phyloP scores from a whole-genome alignment of 1,140 invertebrate genomes.

The Sarcophaga peregrina region DNA sequence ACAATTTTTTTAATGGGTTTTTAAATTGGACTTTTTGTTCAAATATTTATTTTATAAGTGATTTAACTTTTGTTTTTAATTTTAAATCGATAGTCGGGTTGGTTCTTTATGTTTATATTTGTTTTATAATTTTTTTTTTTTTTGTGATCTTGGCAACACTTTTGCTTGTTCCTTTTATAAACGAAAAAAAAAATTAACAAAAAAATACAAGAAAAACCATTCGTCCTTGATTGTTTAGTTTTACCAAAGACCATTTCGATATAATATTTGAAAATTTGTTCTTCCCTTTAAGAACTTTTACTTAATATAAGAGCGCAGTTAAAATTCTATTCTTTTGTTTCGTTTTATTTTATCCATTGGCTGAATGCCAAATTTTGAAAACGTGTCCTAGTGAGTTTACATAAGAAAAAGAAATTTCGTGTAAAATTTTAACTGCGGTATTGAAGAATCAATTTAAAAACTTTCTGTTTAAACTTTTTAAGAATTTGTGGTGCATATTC shows the following conservation, averaged over 20 bases:
- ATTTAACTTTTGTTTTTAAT: neutral
- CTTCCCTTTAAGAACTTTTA: neutral
- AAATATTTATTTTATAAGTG: neutral
- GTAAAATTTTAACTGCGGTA: neutral
- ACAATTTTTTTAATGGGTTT: neutral
- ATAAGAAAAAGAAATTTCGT: no score
- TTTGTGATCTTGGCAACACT: neutral
- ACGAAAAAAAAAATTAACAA: no score
- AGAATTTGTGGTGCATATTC: no score
- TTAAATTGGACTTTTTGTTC: neutral
- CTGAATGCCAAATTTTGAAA: neutral
- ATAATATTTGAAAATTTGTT: neutral
- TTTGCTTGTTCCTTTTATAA: no score
- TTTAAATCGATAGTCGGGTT: neutral
- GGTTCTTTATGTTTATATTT: neutral
- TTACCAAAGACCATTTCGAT: no score
- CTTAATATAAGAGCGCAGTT: neutral
- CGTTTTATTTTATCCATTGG: neutral
- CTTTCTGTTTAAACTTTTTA: no score
- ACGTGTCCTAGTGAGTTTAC: no score
- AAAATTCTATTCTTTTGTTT: neutral
- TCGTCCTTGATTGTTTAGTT: no score
- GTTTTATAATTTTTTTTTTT: neutral
- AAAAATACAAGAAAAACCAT: no score
- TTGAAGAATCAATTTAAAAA: no score